Evolutionary conservation across 2,888 invertebrate genomes (phyloP), one percentile per base, ranked within the genome.

Genomic region (Hanleya hanleyi): DNA sequence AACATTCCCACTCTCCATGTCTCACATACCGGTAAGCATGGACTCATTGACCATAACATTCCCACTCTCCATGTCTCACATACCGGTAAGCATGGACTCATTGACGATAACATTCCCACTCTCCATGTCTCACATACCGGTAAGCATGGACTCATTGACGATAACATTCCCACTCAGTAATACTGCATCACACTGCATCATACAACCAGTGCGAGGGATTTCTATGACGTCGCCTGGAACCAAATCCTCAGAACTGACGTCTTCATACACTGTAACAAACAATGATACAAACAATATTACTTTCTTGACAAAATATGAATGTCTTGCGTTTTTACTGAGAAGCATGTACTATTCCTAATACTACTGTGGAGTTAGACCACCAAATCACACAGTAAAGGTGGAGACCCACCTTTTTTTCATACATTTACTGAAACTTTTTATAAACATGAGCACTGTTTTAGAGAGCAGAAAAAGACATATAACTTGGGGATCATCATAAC

Each of bases 141-240:
- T 97, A 3, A 97, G 93, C 96, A 97, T 97, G 72, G 96, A 95
- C 92, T 97, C 97, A 86, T 97, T 97, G 37, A 97, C 92, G 77
- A 97, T 96, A 76, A 96, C 96, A 80, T 95, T 94, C 12, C 97
- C 97, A 35, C 94, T 94, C 0, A 97, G 92, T 47, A 97, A 91
- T 0, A 95, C 95, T 0, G 96, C 97, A 91, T 98, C 97, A 89
- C 96, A 97, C 80, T 95, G 95, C 94, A 98, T 94, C 18, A 94
- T 92, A 89, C 96, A 96, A 0, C 97, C 97, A 72, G 94, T 93
- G 0, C 95, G 92, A 0, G 97, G 97, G 81, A 98, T 94, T 82
- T 96, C 93, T 69, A 98, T 92, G 33, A 98, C 92, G 91, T 98
- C 98, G 0, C 98, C 98, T 0, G 97, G 97, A 0, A 97, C 96